A percentile compares a stretch with the other conserved stretches of the same genome.
phyloP scores from a whole-genome alignment of 2,888 invertebrate species.

The Smittia aterrima region DNA sequence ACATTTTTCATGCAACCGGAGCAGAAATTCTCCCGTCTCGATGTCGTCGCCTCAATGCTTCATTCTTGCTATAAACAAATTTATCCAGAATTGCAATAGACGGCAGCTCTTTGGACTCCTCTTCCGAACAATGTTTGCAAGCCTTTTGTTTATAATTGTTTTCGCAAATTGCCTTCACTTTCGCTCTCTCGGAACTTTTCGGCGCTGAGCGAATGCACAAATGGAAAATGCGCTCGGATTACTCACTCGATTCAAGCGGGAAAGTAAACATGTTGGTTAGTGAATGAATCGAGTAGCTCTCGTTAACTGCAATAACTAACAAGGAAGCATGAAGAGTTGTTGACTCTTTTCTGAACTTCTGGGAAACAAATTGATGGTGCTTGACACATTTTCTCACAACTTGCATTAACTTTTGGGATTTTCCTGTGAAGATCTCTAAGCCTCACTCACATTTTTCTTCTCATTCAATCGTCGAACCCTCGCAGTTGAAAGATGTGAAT shows the following conservation, averaged over 20 bases:
- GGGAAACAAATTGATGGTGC: too few relatives aligned
- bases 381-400: too few relatives aligned
- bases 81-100: background rate
- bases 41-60: background rate
- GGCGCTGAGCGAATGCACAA: too few relatives aligned
- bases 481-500: background rate
- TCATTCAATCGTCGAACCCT: too few relatives aligned
- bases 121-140: background rate
- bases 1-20: background rate
- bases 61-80: background rate
- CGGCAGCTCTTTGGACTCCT: background rate
- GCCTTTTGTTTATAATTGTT: constrained; percentile 11
- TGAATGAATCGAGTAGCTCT: too few relatives aligned
- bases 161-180: constrained; percentile 4
- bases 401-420: too few relatives aligned
- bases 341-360: too few relatives aligned
- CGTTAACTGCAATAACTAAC: too few relatives aligned
- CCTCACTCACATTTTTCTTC: too few relatives aligned
- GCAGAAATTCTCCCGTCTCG: background rate
- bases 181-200: background rate
- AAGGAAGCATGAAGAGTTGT: too few relatives aligned
- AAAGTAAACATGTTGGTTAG: too few relatives aligned
- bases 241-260: background rate
- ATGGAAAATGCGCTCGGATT: background rate
- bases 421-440: too few relatives aligned